Percentiles rank a stretch among this genome's conserved stretches.
These are phyloP conservation scores for Idaea dimidiata DNA, from an alignment of 2,888 invertebrate genomes.

Conservation along the genomic window DNA sequence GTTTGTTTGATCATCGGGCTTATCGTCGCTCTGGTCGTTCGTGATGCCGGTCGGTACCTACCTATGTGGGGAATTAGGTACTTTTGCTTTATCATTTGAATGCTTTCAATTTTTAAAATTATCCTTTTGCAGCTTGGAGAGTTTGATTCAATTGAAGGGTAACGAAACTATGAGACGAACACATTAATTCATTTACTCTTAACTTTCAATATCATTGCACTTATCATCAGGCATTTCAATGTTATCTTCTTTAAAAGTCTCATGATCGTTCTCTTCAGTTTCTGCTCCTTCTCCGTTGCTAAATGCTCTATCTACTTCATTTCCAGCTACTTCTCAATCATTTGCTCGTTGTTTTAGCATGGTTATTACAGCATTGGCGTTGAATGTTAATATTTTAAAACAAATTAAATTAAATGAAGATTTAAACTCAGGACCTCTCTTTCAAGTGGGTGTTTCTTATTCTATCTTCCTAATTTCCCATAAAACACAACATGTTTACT, in stretches of 20 bases:
- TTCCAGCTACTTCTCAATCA: neutral
- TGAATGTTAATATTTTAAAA: neutral
- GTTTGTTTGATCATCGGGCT: constrained; percentile 64
- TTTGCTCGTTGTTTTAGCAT: neutral
- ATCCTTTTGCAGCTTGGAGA: constrained; percentile 8
- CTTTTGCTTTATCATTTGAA: neutral
- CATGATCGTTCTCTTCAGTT: neutral
- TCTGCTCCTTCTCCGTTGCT: neutral
- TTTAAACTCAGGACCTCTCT: neutral
- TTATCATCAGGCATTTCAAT: neutral
- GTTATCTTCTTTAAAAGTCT: neutral
- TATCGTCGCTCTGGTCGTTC: constrained; percentile 55
- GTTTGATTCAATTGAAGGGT: constrained; percentile 27
- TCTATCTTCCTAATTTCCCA: neutral
- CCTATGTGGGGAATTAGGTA: constrained; percentile 1
- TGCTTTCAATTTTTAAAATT: constrained; percentile 2
- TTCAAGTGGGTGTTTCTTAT: neutral
- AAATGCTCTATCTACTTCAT: neutral
- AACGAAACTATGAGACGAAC: neutral
- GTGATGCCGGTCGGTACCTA: constrained; percentile 30
- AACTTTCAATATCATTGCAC: neutral
- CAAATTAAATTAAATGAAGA: neutral
- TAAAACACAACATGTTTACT: neutral
- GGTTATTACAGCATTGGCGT: neutral
- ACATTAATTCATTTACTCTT: neutral